Evolutionary conservation across 2,888 invertebrate species (phyloP).

Genomic region (Callimorpha dominula): DNA sequence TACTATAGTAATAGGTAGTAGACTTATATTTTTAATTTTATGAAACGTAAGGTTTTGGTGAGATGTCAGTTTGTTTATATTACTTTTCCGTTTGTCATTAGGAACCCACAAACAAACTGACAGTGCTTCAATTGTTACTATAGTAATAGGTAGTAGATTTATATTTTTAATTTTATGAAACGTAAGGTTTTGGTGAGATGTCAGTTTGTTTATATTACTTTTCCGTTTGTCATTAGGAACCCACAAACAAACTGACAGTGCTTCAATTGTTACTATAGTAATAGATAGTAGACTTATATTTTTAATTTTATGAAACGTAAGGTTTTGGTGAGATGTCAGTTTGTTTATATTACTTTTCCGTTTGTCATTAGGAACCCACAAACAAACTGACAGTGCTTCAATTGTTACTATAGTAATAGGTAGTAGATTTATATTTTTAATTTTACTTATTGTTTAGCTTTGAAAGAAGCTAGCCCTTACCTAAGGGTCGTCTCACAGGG

Average conservation of each 20-base stretch:
- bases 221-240: neutral
- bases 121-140: neutral
- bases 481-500: no score
- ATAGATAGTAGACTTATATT: no score
- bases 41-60: constrained; percentile 10
- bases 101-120: neutral
- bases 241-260: neutral
- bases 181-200: constrained; percentile 8
- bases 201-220: constrained; percentile 5
- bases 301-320: constrained; percentile 6
- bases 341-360: constrained; percentile 1
- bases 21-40: no score
- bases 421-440: no score
- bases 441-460: no score
- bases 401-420: no score
- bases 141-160: no score
- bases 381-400: neutral
- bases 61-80: constrained; percentile 7
- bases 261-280: neutral
- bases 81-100: neutral
- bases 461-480: no score
- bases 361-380: neutral
- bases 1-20: no score
- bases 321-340: constrained; percentile 10
- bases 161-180: constrained; percentile 10